Percentiles rank a stretch among this genome's conserved stretches.
Evolutionary conservation across 2,113 vertebrate genomes (phyloP).

Genomic region (Pituophis catenifer): DNA sequence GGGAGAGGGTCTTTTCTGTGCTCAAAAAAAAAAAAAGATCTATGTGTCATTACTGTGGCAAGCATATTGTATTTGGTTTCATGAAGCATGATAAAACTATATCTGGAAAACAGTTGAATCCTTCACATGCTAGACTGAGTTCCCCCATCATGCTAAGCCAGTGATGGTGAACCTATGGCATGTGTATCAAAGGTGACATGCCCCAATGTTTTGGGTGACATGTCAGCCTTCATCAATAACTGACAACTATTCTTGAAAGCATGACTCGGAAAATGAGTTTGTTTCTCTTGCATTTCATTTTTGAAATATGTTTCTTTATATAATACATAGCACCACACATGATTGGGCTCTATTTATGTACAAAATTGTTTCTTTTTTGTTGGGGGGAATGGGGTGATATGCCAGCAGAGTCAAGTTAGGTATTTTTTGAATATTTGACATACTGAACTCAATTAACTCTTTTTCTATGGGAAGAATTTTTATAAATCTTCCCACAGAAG

Average conservation of each 20-base stretch:
- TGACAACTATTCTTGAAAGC: neutral
- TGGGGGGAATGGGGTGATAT: neutral
- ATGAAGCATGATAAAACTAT: neutral
- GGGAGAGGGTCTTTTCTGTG: neutral
- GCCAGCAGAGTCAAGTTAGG: neutral
- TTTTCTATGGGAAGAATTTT: neutral
- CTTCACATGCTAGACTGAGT: neutral
- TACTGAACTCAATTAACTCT: neutral
- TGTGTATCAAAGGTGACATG: neutral
- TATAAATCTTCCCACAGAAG: neutral
- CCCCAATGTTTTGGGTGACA: neutral
- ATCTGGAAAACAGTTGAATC: neutral
- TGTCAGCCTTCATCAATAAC: neutral
- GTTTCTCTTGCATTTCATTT: neutral
- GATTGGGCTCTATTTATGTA: neutral
- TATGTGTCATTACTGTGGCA: neutral
- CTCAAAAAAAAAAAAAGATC: neutral
- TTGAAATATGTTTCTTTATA: neutral
- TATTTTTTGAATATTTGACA: neutral
- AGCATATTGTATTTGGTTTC: neutral
- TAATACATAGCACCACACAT: neutral
- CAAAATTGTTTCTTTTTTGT: neutral
- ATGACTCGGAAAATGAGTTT: neutral
- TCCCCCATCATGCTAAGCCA: neutral
- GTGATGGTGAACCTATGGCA: neutral